Percentiles rank a stretch among this genome's conserved stretches.
Evolutionary conservation across 2,113 vertebrate genomes (phyloP).

Genomic region (Amphiprion ocellaris): DNA sequence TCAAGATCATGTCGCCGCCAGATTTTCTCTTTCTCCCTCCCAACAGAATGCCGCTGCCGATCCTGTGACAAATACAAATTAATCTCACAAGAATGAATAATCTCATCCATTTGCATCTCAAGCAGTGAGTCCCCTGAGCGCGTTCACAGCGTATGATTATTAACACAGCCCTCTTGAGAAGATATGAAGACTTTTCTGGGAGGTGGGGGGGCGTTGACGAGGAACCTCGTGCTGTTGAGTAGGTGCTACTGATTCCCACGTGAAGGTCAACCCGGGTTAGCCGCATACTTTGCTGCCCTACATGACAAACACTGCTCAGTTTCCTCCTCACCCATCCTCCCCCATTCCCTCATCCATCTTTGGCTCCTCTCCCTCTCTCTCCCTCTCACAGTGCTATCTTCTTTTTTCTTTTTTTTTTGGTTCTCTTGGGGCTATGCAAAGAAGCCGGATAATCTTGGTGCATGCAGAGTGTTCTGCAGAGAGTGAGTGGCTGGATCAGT

Average conservation of each 20-base stretch:
- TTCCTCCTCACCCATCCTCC: constrained; percentile 10
- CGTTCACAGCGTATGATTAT: constrained; percentile 24
- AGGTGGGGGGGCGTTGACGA: constrained; percentile 6
- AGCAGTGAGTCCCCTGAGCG: constrained; percentile 33
- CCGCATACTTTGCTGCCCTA: constrained; percentile 36
- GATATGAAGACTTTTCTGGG: constrained; percentile 7
- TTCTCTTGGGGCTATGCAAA: constrained; percentile 71
- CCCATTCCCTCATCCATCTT: background rate
- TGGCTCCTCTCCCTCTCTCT: constrained; percentile 3
- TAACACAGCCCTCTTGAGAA: constrained; percentile 24
- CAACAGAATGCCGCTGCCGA: background rate
- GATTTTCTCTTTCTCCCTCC: background rate
- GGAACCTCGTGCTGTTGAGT: background rate
- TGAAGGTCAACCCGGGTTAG: constrained; percentile 68
- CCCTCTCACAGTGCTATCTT: constrained; percentile 26
- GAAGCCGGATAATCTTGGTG: constrained; percentile 74
- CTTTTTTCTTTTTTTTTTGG: constrained; percentile 18
- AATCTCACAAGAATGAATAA: constrained; percentile 43
- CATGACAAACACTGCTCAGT: constrained; percentile 43
- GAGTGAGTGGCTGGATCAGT: constrained; percentile 49
- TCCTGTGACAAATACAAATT: constrained; percentile 37
- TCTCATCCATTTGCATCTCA: constrained; percentile 54
- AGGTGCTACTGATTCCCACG: no score
- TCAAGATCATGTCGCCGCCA: constrained; percentile 8
- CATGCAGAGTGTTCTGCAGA: constrained; percentile 74